phyloP scores from a whole-genome alignment of 1,140 invertebrate genomes.

The Ostrea edulis region DNA sequence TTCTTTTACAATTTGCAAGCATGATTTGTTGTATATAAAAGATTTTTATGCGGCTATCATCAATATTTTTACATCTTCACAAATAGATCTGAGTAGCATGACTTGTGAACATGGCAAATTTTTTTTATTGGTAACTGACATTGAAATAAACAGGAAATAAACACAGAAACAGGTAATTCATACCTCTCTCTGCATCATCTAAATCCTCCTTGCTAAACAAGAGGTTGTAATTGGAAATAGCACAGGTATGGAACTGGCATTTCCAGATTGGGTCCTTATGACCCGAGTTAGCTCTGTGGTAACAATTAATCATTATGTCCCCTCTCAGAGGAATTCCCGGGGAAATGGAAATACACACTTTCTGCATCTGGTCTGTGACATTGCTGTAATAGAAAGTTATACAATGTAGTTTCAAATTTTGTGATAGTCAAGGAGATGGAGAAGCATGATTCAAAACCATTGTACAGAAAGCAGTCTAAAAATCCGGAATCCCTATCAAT shows the following conservation, averaged over 20 bases:
- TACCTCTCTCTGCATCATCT: constrained; percentile 90
- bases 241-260: constrained; percentile 95
- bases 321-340: constrained; percentile 89
- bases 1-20: no score
- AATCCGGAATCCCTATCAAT: no score
- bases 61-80: no score
- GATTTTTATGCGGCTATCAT: no score
- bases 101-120: neutral
- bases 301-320: constrained; percentile 94
- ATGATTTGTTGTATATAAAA: no score
- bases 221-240: constrained; percentile 89
- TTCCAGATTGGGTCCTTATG: constrained; percentile 86
- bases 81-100: neutral
- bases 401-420: neutral
- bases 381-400: constrained; percentile 71
- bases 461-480: no score
- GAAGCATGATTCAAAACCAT: neutral
- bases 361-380: constrained; percentile 78
- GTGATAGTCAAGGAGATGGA: neutral
- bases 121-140: neutral
- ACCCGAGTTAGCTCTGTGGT: constrained; percentile 83
- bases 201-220: constrained; percentile 92
- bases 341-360: constrained; percentile 81
- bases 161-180: constrained; percentile 58
- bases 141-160: neutral